Conservation (phyloP, 2,888 invertebrate genomes). For the Colletes collaris region DNA sequence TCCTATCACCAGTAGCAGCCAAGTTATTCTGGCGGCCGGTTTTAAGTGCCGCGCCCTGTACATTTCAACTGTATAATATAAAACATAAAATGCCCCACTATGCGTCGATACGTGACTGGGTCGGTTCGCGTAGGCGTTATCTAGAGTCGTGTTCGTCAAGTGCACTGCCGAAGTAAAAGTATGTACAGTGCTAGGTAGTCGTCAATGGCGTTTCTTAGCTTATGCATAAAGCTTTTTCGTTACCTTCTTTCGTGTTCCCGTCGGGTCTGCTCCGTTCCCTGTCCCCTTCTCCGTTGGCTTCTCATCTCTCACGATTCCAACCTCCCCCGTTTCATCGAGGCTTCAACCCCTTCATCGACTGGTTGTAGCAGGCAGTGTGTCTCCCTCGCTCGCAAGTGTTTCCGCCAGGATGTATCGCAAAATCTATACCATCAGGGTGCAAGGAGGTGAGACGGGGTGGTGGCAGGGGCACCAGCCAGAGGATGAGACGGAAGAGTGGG, state of each 20-base stretch:
- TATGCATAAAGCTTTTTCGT: constrained; percentile 80
- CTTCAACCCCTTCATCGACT: constrained; percentile 75
- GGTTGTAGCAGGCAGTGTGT: constrained; percentile 62
- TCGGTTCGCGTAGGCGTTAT: constrained; percentile 47
- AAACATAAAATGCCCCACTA: no score
- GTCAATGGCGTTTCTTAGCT: constrained; percentile 81
- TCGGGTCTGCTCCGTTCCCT: constrained; percentile 31
- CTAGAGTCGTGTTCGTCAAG: constrained; percentile 63
- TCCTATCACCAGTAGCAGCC: no score
- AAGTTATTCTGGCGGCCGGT: no score
- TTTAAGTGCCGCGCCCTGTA: no score
- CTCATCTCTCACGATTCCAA: constrained; percentile 65
- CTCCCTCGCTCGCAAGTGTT: constrained; percentile 71
- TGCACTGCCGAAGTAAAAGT: constrained; percentile 60
- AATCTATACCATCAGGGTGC: constrained; percentile 77
- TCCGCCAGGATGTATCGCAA: constrained; percentile 81
- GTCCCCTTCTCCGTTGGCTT: constrained; percentile 37
- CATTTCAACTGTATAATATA: no score
- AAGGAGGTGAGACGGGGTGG: constrained; percentile 63
- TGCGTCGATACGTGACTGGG: constrained; percentile 49
- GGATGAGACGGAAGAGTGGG: constrained; percentile 67
- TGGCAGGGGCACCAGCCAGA: constrained; percentile 39
- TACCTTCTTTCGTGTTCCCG: constrained; percentile 54
- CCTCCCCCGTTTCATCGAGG: constrained; percentile 67
- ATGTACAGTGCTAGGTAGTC: constrained; percentile 59